Percentiles rank a stretch among this genome's conserved stretches.
Evolutionary conservation across 92 coral and sea anemone species (phyloP).

Genomic region (Zoanthus gigantus): DNA sequence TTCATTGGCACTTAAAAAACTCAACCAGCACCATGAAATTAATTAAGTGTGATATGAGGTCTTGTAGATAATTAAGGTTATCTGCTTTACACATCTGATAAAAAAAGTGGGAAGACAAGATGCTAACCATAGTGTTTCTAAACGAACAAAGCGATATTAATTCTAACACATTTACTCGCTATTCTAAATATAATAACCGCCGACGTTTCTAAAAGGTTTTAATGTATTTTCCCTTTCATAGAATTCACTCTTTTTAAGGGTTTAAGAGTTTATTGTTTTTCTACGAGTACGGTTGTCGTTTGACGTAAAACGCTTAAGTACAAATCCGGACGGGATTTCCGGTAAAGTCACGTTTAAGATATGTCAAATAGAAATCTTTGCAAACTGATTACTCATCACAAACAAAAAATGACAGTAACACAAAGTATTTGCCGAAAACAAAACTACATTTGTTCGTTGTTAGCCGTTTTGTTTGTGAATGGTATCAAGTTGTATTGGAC

Average conservation of each 20-base stretch:
- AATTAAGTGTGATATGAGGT: background rate
- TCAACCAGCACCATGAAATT: background rate
- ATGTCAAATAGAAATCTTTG: background rate
- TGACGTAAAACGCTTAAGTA: background rate
- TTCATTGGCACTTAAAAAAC: background rate
- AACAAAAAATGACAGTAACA: background rate
- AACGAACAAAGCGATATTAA: background rate
- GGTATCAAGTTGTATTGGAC: background rate
- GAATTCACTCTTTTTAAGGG: background rate
- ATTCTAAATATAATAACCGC: too few relatives aligned
- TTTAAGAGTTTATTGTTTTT: background rate
- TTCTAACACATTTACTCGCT: background rate
- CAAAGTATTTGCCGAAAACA: background rate
- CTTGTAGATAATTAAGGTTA: background rate
- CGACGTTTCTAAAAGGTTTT: background rate
- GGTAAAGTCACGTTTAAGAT: background rate
- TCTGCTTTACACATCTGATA: background rate
- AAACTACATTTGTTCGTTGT: background rate
- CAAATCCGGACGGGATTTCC: background rate
- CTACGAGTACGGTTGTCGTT: background rate
- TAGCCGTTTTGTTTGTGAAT: background rate
- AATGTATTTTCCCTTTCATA: background rate
- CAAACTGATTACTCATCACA: background rate
- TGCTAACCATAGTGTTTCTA: background rate
- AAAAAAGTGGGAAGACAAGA: background rate